phyloP scores from a whole-genome alignment of 2,113 vertebrate species.

The Gulo gulo region DNA sequence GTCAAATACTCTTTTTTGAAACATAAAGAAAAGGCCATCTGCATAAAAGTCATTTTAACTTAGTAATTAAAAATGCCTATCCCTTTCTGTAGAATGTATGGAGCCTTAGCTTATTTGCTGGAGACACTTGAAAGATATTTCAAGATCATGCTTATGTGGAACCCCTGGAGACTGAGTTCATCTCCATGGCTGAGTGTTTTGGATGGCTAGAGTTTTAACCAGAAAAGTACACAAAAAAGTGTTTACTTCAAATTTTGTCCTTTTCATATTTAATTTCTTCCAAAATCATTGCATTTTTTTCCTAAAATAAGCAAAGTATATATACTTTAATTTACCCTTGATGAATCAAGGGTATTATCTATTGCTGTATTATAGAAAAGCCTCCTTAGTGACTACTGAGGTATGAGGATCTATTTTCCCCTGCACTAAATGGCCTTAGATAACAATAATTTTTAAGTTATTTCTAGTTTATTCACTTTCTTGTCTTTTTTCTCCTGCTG shows the following conservation, averaged over 20 bases:
- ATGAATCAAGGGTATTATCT: neutral
- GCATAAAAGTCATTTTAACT: neutral
- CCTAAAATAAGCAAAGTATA: slow-evolving; percentile 15
- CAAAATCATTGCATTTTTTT: neutral
- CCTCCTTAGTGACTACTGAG: neutral
- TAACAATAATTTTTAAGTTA: neutral
- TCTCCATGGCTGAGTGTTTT: neutral
- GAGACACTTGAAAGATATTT: neutral
- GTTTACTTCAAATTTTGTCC: neutral
- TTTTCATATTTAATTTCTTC: slow-evolving; percentile 4
- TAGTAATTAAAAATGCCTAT: neutral
- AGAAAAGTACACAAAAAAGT: neutral
- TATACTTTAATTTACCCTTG: neutral
- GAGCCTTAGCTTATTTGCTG: neutral
- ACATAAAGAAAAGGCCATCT: neutral
- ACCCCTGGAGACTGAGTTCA: neutral
- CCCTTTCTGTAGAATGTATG: neutral
- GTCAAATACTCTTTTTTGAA: neutral
- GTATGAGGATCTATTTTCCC: neutral
- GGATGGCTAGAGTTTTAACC: neutral
- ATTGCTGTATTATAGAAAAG: neutral
- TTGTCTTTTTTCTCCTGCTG: neutral
- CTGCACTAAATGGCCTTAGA: neutral
- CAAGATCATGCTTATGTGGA: neutral
- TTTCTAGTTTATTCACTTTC: neutral